Evolutionary conservation across 2,797 vertebrate species (phyloP), one percentile per base, ranked within the genome.

Genomic region (Thalassophryne amazonica): DNA sequence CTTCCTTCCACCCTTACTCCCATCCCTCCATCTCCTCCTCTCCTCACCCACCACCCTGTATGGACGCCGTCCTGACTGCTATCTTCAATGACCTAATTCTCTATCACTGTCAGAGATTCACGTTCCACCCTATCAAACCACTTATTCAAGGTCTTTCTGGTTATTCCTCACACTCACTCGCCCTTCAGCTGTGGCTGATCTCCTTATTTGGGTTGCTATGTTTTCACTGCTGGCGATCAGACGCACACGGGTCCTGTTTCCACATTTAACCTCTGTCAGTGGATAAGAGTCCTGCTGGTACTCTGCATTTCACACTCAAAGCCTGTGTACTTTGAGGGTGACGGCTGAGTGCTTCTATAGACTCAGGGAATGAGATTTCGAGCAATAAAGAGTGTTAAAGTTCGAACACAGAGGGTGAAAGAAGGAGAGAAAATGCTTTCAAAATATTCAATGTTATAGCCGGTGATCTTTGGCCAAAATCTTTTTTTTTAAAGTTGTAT

Each of bases 191-290:
- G 46, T 49, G 60, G 78, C 58, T 72, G 43, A 84, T 86, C 76
- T 86, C 94, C 93, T 92, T 97, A 94, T 95, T 94, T 94, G 93
- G 94, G 60, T 81, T 68, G 85, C 74, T 66, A 67, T 69, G 84
- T 87, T 89, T 88, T 85, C 82, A 89, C 85, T 67, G 52, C 65
- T 62, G 13, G 38, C 38, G 68, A 86, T 52, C 60, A 67, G 27
- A 51, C 41, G 55, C 3, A 20, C 25, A 15, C 72, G 80, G 80
- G 53, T 72, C 68, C 62, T 21, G 75, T 83, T 93, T 93, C 92
- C 84, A 89, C 89, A 86, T 94, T 89, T 92, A 93, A 91, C 85
- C 81, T 84, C 71, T 75, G 80, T 88, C 81, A 70, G 49, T 46
- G 59, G 82, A 61, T 79, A 70, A 55, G 65, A 63, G 70, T 42